Base-by-base conservation (phyloP, 2,113 vertebrate genomes). In the Rallus limicola region DNA sequence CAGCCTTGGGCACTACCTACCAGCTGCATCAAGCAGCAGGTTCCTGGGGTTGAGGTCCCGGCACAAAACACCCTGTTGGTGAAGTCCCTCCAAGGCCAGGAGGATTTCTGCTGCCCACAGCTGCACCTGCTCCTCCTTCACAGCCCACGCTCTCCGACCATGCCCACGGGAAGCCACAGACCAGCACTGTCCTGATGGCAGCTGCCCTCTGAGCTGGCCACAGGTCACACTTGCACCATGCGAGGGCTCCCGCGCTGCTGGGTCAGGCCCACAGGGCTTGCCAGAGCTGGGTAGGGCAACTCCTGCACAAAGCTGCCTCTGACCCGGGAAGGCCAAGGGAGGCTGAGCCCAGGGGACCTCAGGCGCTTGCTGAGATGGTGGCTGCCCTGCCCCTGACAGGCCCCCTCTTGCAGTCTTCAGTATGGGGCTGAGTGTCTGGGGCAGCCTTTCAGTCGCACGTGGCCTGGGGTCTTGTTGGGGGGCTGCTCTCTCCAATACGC, bases 11-110 rank as follows among this genome's bases (percentile, higher is more conserved):
- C 44, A 42, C 44, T 40, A 90, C 98, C 74, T 97, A 99, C 99
- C 99, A 1, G 98, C 98, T 92, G 97, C 97, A 79, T 98, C 99
- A 64, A 99, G 98, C n/a, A 99, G 98, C 90, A 99, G 93, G 82
- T 99, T 99, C 94, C 98, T 98, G n/a, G 99, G 99, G 91, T 99
- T 99, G 90, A 99, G 99, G 88, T 99, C 99, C 58, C 98, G 98
- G 97, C 99, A 99, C 83, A 99, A 76, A n/a, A 99, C 96, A 36
- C 99, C 99, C 95, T 99, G 99, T 89, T 99, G 98, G 68, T 99
- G 99, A 82, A 99, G 98, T 29, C 98, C 99, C 86, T 99, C 99
- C 84, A 99, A 96, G 11, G 99, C 99, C 96, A 99, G 87, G 40
- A 99, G 97, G 31, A 98, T 98, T 98, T 99, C 99, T 0, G 99